Evolutionary conservation across 1,140 invertebrate genomes (phyloP), one percentile per base, ranked within the genome.

Genomic region (Bombus balteatus): DNA sequence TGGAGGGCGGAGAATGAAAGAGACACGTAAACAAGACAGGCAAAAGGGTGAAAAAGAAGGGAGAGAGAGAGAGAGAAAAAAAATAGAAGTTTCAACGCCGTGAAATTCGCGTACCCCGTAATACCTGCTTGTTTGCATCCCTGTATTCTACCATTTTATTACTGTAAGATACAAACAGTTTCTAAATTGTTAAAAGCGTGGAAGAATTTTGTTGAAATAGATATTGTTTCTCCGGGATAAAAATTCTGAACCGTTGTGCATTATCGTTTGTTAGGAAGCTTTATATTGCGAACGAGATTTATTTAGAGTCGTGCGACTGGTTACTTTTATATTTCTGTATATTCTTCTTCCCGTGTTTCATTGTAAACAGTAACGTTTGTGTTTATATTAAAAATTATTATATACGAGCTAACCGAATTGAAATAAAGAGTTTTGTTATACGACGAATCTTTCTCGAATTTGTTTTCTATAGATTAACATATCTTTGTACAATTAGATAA

Each of bases 71-170:
- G 12, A 62, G 9, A 18, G 28, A 65, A 32, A 80, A 25, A 62
- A 62, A 72, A 8, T 53, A 41, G 28, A 15, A 65, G 5, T 18
- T 43, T 47, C 72, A 74, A 39, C 15, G 28, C 32, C 66, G 80
- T n/a, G 73, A 62, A 76, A 76, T 87, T 81, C 68, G 43, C 59
- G 47, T 65, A 53, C 32, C 59, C 28, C 15, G 53, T 43, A 43
- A 62, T 74, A 74, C 71, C 32, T 37, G 71, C 15, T n/a, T 18
- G 41, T 47, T 22, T 62, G 57, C 59, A 37, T 41, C 1, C 32
- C 57, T n/a, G 72, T 75, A 34, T 37, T 82, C 71, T 28, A 15
- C n/a, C 2, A 10, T 34, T 68, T 68, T 68, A 37, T 71, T 13
- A 71, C 39, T 28, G 25, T 28, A 39, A 39, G 68, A 70, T 13